Percentiles rank a stretch among this genome's conserved stretches.
Conservation (phyloP, 2,113 vertebrate species). For the Toxotes chatareus region DNA sequence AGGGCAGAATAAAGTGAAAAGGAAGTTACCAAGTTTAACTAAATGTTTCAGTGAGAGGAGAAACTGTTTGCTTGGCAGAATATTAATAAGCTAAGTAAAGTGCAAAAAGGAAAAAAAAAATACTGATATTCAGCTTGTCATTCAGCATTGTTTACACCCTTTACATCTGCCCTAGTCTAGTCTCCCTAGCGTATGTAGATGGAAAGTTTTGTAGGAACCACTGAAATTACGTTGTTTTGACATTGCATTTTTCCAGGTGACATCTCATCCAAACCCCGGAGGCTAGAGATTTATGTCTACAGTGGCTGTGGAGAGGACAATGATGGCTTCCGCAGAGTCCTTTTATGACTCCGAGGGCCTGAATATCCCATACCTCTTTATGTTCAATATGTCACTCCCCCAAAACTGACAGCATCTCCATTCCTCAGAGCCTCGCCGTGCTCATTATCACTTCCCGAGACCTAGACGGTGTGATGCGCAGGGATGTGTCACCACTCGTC, state of each 20-base stretch:
- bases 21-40: background rate
- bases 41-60: background rate
- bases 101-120: slow-evolving; percentile 1
- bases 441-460: slow-evolving; percentile 66
- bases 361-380: slow-evolving; percentile 61
- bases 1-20: background rate
- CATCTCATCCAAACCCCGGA: slow-evolving; percentile 59
- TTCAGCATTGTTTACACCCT: slow-evolving; percentile 31
- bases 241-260: slow-evolving; percentile 73
- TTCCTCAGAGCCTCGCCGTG: slow-evolving; percentile 41
- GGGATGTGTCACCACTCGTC: slow-evolving; percentile 33
- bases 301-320: slow-evolving; percentile 51
- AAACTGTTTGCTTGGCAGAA: slow-evolving; percentile 6
- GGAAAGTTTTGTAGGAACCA: slow-evolving; percentile 37
- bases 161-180: slow-evolving; percentile 5
- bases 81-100: slow-evolving; percentile 36
- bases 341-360: slow-evolving; percentile 61
- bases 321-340: slow-evolving; percentile 52
- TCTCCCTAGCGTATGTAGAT: slow-evolving; percentile 13
- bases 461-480: slow-evolving; percentile 18
- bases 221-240: slow-evolving; percentile 72
- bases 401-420: slow-evolving; percentile 36
- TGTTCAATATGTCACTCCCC: slow-evolving; percentile 64
- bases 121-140: slow-evolving; percentile 6
- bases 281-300: slow-evolving; percentile 68